Evolutionary conservation across 2,113 vertebrate genomes (phyloP).

Genomic region (Thunnus thynnus): DNA sequence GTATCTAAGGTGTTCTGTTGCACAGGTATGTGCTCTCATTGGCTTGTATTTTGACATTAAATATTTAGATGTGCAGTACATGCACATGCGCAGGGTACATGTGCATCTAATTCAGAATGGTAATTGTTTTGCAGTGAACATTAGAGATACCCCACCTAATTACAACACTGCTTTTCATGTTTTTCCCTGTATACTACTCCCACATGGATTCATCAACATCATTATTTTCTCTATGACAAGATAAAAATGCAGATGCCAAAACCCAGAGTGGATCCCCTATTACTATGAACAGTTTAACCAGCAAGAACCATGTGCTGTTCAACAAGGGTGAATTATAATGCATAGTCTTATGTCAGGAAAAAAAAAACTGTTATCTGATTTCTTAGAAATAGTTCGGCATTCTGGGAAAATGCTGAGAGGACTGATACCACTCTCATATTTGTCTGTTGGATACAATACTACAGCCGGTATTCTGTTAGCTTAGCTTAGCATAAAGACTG

Average conservation of each 20-base stretch:
- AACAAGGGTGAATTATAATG: neutral
- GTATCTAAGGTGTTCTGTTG: neutral
- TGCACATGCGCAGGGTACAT: too few species aligned
- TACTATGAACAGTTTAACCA: neutral
- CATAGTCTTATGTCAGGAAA: too few species aligned
- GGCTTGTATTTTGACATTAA: too few species aligned
- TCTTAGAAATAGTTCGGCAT: neutral
- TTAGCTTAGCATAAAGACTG: too few species aligned
- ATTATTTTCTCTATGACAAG: slow-evolving; percentile 29
- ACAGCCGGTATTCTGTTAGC: too few species aligned
- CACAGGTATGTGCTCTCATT: neutral
- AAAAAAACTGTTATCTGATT: neutral
- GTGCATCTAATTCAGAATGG: neutral
- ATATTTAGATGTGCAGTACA: too few species aligned
- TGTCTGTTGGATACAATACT: too few species aligned
- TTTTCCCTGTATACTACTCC: slow-evolving; percentile 22
- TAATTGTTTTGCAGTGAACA: slow-evolving; percentile 17
- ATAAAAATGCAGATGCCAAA: neutral
- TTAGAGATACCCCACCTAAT: slow-evolving; percentile 2
- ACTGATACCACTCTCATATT: neutral
- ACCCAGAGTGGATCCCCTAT: neutral
- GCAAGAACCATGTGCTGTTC: neutral
- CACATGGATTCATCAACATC: slow-evolving; percentile 19
- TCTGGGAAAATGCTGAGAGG: neutral
- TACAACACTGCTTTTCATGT: slow-evolving; percentile 14